These are phyloP conservation scores for Zosterops lateralis DNA, from an alignment of 2,113 vertebrate species.

Conservation along the genomic window DNA sequence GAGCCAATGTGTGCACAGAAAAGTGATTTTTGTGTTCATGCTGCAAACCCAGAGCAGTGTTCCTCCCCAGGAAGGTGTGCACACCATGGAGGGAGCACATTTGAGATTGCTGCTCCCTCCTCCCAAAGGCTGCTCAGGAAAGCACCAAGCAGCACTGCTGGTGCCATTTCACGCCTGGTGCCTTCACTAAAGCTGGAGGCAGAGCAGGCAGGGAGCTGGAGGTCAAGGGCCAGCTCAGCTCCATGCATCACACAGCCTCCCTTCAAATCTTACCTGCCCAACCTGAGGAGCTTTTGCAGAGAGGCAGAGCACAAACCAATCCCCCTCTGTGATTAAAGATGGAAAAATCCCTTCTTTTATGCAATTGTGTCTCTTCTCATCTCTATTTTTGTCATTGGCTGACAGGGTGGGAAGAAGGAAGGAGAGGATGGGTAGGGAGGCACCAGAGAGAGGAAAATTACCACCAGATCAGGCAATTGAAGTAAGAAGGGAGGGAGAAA, in stretches of 20 bases:
- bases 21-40: not conserved
- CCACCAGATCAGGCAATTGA: not conserved
- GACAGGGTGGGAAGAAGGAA: conserved; percentile 4
- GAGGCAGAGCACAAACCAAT: not conserved
- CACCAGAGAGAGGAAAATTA: not conserved
- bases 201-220: not conserved
- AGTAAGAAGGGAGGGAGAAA: not conserved
- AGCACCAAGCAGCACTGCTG: not conserved
- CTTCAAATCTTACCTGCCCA: not conserved
- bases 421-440: not conserved
- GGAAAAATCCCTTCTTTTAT: conserved; percentile 19
- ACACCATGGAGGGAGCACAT: rapidly evolving
- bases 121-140: not conserved
- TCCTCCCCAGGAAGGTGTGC: not conserved
- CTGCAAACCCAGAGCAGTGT: not conserved
- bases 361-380: not conserved
- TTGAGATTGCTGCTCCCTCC: not conserved
- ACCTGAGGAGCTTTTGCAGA: rapidly evolving
- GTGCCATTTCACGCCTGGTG: not conserved
- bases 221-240: not conserved
- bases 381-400: conserved; percentile 32
- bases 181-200: not conserved
- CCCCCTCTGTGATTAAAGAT: not conserved
- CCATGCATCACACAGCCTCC: not conserved
- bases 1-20: not conserved